These are phyloP conservation scores for Ormyrus rosae DNA, from an alignment of 2,888 invertebrate genomes.

Conservation along the genomic window DNA sequence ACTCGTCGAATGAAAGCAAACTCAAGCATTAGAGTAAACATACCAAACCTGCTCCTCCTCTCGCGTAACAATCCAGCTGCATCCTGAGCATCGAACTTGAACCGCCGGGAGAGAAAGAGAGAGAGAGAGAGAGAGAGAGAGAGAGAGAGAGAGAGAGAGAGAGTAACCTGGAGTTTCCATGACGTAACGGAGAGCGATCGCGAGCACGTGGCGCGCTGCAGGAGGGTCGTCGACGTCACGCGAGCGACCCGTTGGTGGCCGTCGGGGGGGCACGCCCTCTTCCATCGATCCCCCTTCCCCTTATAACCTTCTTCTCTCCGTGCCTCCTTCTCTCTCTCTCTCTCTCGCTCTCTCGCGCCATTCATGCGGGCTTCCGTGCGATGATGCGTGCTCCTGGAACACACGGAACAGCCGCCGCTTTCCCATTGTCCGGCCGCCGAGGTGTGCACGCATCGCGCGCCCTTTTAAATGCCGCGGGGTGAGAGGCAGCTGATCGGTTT, in stretches of 20 bases:
- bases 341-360: too few relatives aligned
- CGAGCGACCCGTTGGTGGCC: background rate
- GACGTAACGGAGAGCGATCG: conserved; percentile 64
- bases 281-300: conserved; percentile 69
- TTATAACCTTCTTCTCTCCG: conserved; percentile 23
- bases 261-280: conserved; percentile 65
- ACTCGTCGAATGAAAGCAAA: too few relatives aligned
- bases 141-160: conserved; percentile 21
- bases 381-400: too few relatives aligned
- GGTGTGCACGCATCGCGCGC: background rate
- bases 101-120: background rate
- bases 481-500: too few relatives aligned
- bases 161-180: conserved; percentile 58
- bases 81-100: too few relatives aligned
- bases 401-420: conserved; percentile 25
- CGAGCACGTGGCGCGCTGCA: conserved; percentile 67
- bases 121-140: background rate
- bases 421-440: conserved; percentile 58
- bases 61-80: too few relatives aligned
- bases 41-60: too few relatives aligned
- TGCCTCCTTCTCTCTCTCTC: background rate
- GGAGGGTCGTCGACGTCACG: conserved; percentile 63
- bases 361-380: too few relatives aligned
- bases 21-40: too few relatives aligned
- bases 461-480: background rate